These are phyloP conservation scores for Vespertilio murinus DNA, from an alignment of 2,797 vertebrate species.

Conservation along the genomic window DNA sequence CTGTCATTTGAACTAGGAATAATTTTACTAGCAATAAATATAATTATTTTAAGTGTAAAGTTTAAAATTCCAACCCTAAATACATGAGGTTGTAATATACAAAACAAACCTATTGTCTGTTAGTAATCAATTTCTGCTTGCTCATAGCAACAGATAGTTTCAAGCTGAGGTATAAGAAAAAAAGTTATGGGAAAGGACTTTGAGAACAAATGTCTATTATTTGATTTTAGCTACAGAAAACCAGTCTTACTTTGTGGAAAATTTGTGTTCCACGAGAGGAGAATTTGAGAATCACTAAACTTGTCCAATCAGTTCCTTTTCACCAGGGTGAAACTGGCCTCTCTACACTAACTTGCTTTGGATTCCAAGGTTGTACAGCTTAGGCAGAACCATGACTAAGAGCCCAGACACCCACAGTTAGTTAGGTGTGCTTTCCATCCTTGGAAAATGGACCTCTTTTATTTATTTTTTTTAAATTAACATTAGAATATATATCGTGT, in stretches of 20 bases:
- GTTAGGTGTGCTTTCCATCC: background rate
- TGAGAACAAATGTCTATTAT: slow-evolving; percentile 36
- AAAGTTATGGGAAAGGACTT: background rate
- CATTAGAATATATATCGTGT: slow-evolving; percentile 34
- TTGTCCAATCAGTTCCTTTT: slow-evolving; percentile 3
- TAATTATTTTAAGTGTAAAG: slow-evolving; percentile 23
- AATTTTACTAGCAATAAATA: slow-evolving; percentile 30
- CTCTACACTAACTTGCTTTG: background rate
- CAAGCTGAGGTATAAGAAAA: slow-evolving; percentile 23
- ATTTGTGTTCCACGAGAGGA: slow-evolving; percentile 17
- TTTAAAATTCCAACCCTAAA: slow-evolving; percentile 37
- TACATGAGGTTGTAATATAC: background rate
- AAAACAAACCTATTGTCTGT: slow-evolving; percentile 6
- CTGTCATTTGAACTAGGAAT: slow-evolving; percentile 42
- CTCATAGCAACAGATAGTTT: slow-evolving; percentile 17
- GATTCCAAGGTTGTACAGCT: background rate
- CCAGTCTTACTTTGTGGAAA: slow-evolving; percentile 34
- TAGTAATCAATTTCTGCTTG: slow-evolving; percentile 31
- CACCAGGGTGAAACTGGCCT: background rate
- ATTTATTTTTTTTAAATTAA: slow-evolving; percentile 7
- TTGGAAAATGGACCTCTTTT: background rate
- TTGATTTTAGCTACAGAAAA: slow-evolving; percentile 59
- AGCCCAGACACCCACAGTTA: background rate
- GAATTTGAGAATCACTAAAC: slow-evolving; percentile 12
- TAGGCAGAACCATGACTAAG: background rate